Conservation (phyloP, 2,797 vertebrate species). For the Synanceia verrucosa region DNA sequence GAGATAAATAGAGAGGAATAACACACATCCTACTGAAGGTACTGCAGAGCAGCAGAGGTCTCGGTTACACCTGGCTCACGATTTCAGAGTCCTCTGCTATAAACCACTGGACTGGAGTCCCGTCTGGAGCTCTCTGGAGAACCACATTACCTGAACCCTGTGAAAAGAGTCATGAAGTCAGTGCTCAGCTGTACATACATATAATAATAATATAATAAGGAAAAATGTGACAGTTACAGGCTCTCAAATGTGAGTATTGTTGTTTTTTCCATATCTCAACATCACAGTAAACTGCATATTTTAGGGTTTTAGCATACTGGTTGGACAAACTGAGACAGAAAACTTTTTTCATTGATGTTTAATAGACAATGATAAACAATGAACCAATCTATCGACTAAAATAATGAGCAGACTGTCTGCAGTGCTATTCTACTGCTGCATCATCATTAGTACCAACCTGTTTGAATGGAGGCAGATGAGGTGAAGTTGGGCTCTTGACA, state of each 20-base stretch:
- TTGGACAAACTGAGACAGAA: not conserved
- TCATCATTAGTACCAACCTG: conserved; percentile 63
- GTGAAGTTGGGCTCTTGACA: conserved; percentile 69
- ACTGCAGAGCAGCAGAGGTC: conserved; percentile 6
- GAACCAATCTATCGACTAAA: not conserved
- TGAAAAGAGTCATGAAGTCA: not conserved
- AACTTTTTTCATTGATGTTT: not conserved
- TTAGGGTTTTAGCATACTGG: not conserved
- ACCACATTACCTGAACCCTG: conserved; percentile 84
- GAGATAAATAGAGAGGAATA: conserved; percentile 57
- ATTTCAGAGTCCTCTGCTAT: conserved; percentile 88
- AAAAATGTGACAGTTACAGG: not conserved
- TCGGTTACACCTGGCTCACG: conserved; percentile 88
- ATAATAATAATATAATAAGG: no score
- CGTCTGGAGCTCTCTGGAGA: conserved; percentile 86
- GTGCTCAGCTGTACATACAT: not conserved
- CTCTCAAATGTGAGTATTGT: not conserved
- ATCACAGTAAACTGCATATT: not conserved
- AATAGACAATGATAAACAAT: not conserved
- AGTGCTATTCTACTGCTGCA: not conserved
- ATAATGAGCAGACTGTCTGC: not conserved
- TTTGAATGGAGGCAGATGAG: conserved; percentile 74
- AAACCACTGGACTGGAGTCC: conserved; percentile 89
- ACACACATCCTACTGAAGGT: conserved; percentile 22
- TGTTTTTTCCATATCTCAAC: not conserved